Conservation (phyloP, 2,888 invertebrate species). For the Drosophila parthenogenetica region DNA sequence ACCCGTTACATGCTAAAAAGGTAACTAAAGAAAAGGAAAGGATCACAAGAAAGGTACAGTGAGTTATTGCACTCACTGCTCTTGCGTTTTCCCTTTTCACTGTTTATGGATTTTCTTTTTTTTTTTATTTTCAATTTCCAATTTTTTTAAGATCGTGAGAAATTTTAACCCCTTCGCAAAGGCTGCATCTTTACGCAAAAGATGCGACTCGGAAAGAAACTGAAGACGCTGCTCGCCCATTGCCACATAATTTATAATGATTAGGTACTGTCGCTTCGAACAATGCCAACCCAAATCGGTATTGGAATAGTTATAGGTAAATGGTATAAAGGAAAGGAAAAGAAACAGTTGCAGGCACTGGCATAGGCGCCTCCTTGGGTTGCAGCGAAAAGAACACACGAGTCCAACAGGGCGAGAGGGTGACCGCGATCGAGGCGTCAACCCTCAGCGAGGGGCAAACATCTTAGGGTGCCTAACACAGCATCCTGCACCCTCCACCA, state of each 20-base stretch:
- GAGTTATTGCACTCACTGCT: slow-evolving; percentile 57
- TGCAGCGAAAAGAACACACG: slow-evolving; percentile 72
- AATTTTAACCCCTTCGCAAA: slow-evolving; percentile 75
- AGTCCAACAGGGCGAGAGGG: slow-evolving; percentile 13
- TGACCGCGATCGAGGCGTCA: slow-evolving; percentile 61
- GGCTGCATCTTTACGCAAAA: slow-evolving; percentile 14
- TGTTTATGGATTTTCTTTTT: slow-evolving; percentile 66
- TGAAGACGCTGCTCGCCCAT: slow-evolving; percentile 51
- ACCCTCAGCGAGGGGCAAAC: slow-evolving; percentile 67
- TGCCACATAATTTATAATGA: slow-evolving; percentile 81
- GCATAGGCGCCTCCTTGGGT: slow-evolving; percentile 48
- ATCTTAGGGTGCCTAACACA: slow-evolving; percentile 47
- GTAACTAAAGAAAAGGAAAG: slow-evolving; percentile 6
- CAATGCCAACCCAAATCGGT: slow-evolving; percentile 31
- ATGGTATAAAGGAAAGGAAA: slow-evolving; percentile 51
- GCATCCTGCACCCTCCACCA: not conserved
- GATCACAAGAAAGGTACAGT: slow-evolving; percentile 18
- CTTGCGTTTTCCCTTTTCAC: slow-evolving; percentile 54
- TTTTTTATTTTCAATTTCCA: slow-evolving; percentile 37
- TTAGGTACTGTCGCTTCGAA: slow-evolving; percentile 62
- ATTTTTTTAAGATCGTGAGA: slow-evolving; percentile 73
- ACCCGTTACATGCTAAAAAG: slow-evolving; percentile 51
- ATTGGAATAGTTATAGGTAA: slow-evolving; percentile 12
- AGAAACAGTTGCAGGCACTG: slow-evolving; percentile 69
- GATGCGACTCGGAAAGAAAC: slow-evolving; percentile 10